Percentiles rank a stretch among this genome's conserved stretches.
Conservation (phyloP, 2,113 vertebrate genomes). For the Hippocampus guttulatus region DNA sequence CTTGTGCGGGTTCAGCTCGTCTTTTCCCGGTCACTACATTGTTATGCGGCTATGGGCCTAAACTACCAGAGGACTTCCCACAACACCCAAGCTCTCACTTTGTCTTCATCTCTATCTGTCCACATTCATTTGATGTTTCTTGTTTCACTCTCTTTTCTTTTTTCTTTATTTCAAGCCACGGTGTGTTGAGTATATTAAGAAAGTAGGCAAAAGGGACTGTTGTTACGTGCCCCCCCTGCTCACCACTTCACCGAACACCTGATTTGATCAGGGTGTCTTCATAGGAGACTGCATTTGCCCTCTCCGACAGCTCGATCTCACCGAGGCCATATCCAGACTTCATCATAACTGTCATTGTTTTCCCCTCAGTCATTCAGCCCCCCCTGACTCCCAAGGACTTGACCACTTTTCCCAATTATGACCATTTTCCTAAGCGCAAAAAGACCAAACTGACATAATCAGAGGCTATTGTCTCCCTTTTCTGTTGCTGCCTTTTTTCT, state of each 20-base stretch:
- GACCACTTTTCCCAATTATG: constrained; percentile 28
- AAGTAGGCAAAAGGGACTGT: constrained; percentile 14
- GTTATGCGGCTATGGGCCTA: background rate
- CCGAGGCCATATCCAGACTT: constrained; percentile 39
- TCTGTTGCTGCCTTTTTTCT: constrained; percentile 4
- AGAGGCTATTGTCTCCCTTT: constrained; percentile 27
- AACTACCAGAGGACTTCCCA: background rate
- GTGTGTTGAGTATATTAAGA: background rate
- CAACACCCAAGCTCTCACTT: background rate
- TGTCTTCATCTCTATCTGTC: background rate
- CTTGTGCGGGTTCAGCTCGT: too few relatives aligned
- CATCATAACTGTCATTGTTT: constrained; percentile 60
- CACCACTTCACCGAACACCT: constrained; percentile 25
- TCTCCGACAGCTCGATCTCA: constrained; percentile 26
- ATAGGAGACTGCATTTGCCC: constrained; percentile 34
- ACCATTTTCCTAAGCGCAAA: constrained; percentile 27
- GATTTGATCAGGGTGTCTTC: constrained; percentile 46
- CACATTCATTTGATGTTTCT: background rate
- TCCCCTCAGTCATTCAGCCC: constrained; percentile 25
- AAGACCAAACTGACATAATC: constrained; percentile 46
- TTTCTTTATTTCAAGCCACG: background rate
- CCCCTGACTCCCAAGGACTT: constrained; percentile 42
- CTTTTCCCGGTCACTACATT: background rate
- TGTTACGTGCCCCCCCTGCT: constrained; percentile 28
- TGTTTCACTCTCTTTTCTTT: background rate